Conservation (phyloP, 2,888 invertebrate species). For the Pasiphila rectangulata region DNA sequence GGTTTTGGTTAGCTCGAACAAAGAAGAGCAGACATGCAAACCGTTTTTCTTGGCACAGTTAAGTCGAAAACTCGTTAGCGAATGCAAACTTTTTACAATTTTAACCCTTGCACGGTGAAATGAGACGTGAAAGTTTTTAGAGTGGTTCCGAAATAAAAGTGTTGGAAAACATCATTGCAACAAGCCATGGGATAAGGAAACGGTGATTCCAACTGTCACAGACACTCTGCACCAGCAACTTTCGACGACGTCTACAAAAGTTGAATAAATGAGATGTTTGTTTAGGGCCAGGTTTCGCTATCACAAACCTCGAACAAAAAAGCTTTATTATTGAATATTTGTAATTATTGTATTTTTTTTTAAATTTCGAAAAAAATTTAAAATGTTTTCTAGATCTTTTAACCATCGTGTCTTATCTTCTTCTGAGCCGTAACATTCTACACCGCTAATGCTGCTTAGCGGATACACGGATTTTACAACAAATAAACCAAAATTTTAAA, state of each 20-base stretch:
- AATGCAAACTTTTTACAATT: not conserved
- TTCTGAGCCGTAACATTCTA: no score
- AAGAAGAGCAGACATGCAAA: not conserved
- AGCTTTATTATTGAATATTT: no score
- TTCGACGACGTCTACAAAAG: constrained; percentile 24
- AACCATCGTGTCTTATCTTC: no score
- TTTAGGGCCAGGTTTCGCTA: constrained; percentile 23
- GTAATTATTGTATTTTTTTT: no score
- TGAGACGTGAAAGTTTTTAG: not conserved
- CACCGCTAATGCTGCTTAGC: no score
- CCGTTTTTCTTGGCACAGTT: not conserved
- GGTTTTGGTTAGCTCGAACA: no score
- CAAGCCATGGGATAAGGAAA: constrained; percentile 4
- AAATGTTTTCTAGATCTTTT: no score
- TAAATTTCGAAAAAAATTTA: no score
- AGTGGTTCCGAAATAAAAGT: not conserved
- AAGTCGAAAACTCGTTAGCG: not conserved
- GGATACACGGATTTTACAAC: no score
- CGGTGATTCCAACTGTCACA: constrained; percentile 23
- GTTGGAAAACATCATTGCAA: constrained; percentile 14
- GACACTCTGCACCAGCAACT: constrained; percentile 28
- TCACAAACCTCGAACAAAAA: not conserved
- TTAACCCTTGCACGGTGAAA: not conserved
- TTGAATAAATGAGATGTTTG: constrained; percentile 37
- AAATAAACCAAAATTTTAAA: no score